Conservation (phyloP, 2,113 vertebrate species). For the Brachyistius frenatus region DNA sequence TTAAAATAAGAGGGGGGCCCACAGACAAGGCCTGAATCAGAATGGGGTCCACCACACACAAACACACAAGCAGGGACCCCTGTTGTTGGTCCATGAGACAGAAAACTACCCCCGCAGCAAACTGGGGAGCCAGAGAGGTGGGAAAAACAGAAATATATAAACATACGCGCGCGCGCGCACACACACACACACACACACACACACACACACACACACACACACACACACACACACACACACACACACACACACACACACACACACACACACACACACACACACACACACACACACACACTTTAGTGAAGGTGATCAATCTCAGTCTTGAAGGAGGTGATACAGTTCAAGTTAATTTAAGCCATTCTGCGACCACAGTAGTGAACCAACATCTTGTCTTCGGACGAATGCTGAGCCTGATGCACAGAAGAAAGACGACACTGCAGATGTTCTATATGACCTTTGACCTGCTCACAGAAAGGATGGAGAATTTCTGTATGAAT, state of each 20-base stretch:
- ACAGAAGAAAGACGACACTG: background rate
- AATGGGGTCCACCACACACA: conserved; percentile 45
- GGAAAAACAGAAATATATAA: background rate
- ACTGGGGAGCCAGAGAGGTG: conserved; percentile 15
- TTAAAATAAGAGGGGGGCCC: conserved; percentile 73
- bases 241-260: too few relatives aligned
- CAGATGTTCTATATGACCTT: background rate
- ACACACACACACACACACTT: background rate
- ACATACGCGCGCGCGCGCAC: background rate
- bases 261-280: too few relatives aligned
- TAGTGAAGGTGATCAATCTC: background rate
- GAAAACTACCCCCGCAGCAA: conserved; percentile 25
- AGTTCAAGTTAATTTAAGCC: background rate
- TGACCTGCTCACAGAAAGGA: too few relatives aligned
- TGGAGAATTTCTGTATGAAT: background rate
- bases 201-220: background rate
- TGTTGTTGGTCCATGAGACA: conserved; percentile 29
- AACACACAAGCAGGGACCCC: conserved; percentile 13
- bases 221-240: background rate
- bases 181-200: background rate
- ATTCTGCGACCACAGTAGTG: background rate
- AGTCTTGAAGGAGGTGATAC: background rate
- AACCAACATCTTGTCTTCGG: background rate
- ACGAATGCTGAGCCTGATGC: background rate
- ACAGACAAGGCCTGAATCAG: conserved; percentile 65